phyloP scores from a whole-genome alignment of 2,888 invertebrate species.

The Carabus problematicus region DNA sequence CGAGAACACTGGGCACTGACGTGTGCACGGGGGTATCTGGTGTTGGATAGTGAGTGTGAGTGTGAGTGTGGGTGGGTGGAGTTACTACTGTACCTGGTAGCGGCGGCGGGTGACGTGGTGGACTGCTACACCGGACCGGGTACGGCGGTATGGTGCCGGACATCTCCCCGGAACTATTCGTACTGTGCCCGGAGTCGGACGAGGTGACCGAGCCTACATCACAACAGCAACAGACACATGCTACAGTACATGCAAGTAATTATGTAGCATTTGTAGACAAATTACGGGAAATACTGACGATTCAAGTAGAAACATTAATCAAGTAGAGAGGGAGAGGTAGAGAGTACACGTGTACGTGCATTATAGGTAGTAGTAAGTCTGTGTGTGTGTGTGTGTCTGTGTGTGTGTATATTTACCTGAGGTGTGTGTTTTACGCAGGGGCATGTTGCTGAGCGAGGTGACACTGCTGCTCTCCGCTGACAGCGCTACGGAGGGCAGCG shows the following conservation, averaged over 20 bases:
- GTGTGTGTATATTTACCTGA: no score
- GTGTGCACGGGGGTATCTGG: no score
- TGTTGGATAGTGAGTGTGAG: background rate
- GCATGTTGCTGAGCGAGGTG: slow-evolving; percentile 89
- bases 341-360: no score
- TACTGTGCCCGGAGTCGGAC: slow-evolving; percentile 89
- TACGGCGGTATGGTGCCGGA: slow-evolving; percentile 57
- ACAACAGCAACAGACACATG: slow-evolving; percentile 44
- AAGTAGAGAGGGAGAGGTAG: no score
- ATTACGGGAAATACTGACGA: no score
- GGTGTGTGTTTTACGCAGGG: slow-evolving; percentile 81
- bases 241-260: slow-evolving; percentile 28
- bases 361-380: no score
- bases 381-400: no score
- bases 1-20: no score
- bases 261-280: no score
- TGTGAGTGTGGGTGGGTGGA: background rate
- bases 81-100: slow-evolving; percentile 54
- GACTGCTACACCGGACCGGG: slow-evolving; percentile 56
- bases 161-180: slow-evolving; percentile 69
- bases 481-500: slow-evolving; percentile 84
- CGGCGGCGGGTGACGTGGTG: slow-evolving; percentile 56
- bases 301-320: no score
- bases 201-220: slow-evolving; percentile 84
- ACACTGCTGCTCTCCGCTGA: slow-evolving; percentile 96